Base-by-base conservation (phyloP, 2,888 invertebrate species). In the Platycnemis pennipes region DNA sequence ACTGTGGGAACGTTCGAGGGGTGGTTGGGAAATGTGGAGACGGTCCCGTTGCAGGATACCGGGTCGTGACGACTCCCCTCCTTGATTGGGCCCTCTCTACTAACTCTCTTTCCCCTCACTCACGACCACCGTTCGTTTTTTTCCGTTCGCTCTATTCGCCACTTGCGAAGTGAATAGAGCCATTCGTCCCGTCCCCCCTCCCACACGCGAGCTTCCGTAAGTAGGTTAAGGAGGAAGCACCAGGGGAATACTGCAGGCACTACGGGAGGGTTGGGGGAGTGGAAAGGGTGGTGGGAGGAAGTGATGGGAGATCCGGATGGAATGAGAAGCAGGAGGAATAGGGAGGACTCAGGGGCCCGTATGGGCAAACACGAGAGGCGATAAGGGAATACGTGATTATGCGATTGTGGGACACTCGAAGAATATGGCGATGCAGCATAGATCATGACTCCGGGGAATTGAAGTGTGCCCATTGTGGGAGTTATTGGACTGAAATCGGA, bases 161-260 rank as follows among this genome's bases (percentile, higher is more conserved):
- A 87, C 87, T 87, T 87, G 87, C 87, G 26, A 45, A 63, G 42
- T 44, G 91, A 91, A 91, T 91, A n/a, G 91, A 91, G 63, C 44
- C 69, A 69, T 91, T 63, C 77, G 8, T 63, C 77, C 77, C 13
- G 77, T 37, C 77, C 77, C 16, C 77, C 19, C 63, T 8, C n/a
- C n/a, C 44, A n/a, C 87, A 13, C 46, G 87, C 22, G 87, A 42
- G 19, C 44, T 19, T 22, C 44, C 46, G 56, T 63, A 91, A 91
- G 91, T 91, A 63, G 91, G 91, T 91, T 91, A 91, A 63, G 91
- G 63, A 91, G 91, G 91, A 77, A 42, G 91, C 89, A 56, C 89
- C 53, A 77, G 31, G 53, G 53, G 56, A 56, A 89, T 91, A 91
- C 53, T 63, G 45, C 91, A 42, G 63, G 63, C 91, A 37, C 77